Conservation (phyloP, 2,113 vertebrate species). For the Atrichornis clamosus region DNA sequence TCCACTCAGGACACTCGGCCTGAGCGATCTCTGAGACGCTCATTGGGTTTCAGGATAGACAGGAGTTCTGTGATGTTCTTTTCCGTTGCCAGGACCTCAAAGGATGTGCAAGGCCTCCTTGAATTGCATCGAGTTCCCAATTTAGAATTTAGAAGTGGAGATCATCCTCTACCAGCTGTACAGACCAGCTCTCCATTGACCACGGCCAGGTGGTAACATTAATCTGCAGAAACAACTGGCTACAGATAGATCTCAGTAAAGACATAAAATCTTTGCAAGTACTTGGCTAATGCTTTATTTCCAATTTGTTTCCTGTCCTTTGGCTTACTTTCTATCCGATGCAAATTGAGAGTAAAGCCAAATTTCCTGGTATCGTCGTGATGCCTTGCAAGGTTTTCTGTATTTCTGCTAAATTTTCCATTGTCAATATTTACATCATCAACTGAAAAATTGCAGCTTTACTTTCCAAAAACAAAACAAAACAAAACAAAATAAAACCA, state of each 20-base stretch:
- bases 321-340: not conserved
- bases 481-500: not conserved
- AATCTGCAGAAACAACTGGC: not conserved
- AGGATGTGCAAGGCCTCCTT: not conserved
- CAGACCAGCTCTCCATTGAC: not conserved
- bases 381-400: not conserved
- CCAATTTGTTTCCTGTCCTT: not conserved
- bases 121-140: not conserved
- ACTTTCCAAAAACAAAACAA: not conserved
- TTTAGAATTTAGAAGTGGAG: not conserved
- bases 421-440: not conserved
- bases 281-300: not conserved
- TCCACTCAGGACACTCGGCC: not conserved
- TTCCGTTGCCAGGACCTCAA: not conserved
- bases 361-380: not conserved
- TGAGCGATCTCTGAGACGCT: not conserved
- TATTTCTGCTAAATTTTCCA: not conserved
- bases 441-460: not conserved
- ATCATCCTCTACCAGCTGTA: rapidly evolving
- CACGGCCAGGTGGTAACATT: rapidly evolving
- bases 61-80: not conserved
- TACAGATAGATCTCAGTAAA: not conserved
- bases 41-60: not conserved
- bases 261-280: not conserved
- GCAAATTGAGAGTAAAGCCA: not conserved